Base-by-base conservation (phyloP, 2,888 invertebrate species). In the Trypoxylon attenuatum region DNA sequence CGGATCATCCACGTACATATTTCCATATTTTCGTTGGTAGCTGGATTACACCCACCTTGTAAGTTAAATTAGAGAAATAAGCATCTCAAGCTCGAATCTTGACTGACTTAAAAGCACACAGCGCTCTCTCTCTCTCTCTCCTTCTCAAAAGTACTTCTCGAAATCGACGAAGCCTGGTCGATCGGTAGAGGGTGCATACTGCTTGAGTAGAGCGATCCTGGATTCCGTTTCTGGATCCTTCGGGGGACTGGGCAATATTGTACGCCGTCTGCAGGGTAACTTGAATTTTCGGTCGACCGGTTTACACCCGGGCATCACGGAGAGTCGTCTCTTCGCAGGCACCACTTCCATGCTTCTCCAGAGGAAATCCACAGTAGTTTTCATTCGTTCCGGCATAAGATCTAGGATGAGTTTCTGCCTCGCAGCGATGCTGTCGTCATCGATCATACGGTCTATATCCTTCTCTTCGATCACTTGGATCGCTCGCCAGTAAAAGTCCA, bases 231-330 rank as follows among this genome's bases (percentile, higher is more conserved):
- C 64, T 1, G 68, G 73, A 41, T 84, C 61, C 33, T 23, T 72
- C 0, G 79, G 66, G 4, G 75, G 64, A 2, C 23, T 41, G 0
- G 79, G 64, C 10, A 75, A 29, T 19, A 84, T 79, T 2, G 79
- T 80, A 45, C 64, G 74, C 57, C 76, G 76, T 46, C 57, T 76
- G 46, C 68, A 78, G 0, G 79, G 56, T 5, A 79, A 39, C 22
- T 74, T 63, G 39, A 65, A 75, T 23, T 74, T 62, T 8, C 72
- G 59, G 65, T 85, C 78, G 16, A 80, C 68, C 0, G 85, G 77
- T 41, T 84, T 84, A 58, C 80, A 84, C 0, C 89, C 89, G 0
- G 89, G 89, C 86, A 89, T 88, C 6, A 89, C 86, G 1, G 88
- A 88, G 77, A 89, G 81, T 54, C 89, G 79, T 41, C 89, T 78